These are phyloP conservation scores for Fulmarus glacialis DNA, from an alignment of 2,113 vertebrate genomes.

Conservation along the genomic window DNA sequence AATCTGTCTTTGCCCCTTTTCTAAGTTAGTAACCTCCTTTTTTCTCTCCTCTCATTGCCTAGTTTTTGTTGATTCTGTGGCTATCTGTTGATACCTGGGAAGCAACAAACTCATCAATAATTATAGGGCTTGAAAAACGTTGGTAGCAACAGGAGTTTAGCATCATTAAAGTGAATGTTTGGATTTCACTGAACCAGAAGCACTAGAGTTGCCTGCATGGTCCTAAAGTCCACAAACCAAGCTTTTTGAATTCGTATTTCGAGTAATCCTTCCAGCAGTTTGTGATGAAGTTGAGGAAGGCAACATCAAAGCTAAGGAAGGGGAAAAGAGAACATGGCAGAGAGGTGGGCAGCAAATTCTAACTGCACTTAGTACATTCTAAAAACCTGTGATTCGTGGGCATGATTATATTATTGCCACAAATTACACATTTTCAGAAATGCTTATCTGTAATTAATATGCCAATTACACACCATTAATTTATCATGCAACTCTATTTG, in stretches of 20 bases:
- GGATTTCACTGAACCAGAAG: background rate
- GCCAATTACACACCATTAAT: background rate
- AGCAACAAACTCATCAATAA: background rate
- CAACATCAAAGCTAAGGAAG: background rate
- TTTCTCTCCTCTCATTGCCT: background rate
- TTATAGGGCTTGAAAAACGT: background rate
- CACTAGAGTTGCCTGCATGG: background rate
- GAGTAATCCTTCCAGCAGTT: background rate
- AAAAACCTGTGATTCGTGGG: background rate
- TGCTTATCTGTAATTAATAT: slow-evolving; percentile 12
- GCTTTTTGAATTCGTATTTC: background rate
- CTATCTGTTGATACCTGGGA: background rate
- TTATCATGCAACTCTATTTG: background rate
- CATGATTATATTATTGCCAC: background rate
- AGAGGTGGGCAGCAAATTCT: background rate
- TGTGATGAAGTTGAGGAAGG: background rate
- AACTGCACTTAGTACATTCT: background rate
- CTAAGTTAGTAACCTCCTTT: background rate
- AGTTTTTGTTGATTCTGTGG: background rate
- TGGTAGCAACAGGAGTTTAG: background rate
- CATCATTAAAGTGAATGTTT: background rate
- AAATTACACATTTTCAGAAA: background rate
- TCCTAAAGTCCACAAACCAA: background rate
- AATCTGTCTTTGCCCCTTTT: background rate
- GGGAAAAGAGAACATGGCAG: background rate